Base-by-base conservation (phyloP, 2,113 vertebrate genomes). In the Erythrocebus patas region DNA sequence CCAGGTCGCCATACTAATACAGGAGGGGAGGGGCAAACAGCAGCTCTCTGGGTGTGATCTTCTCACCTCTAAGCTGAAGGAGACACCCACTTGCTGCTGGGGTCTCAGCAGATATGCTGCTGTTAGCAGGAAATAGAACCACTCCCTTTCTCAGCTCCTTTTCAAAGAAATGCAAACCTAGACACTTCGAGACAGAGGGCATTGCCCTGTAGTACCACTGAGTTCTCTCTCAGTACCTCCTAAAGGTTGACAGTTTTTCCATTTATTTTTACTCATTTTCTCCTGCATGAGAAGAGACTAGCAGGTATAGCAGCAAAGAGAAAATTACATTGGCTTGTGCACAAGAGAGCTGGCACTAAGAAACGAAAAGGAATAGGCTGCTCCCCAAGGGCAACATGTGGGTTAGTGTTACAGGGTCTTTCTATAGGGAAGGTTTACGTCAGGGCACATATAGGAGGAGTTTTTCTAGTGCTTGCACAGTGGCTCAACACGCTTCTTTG, bases 61-160 rank as follows among this genome's bases (percentile, higher is more conserved):
- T 96, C 94, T 96, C 96, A 97, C 97, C 88, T 97, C 93, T 84
- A 43, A 76, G 70, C 48, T 92, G 61, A 30, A 25, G 12, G 13
- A 35, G 68, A 88, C 84, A n/a, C 93, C 95, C 84, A 48, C 12
- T 57, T 8, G 35, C 76, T 75, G 59, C 68, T 91, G 18, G 45
- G 78, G 30, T 4, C 40, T 72, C 50, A 13, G 23, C 14, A 2
- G 17, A 16, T 14, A 18, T 8, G 40, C 35, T 70, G 32, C 43
- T 27, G 72, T 87, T 0, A 22, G 38, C 84, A 97, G 94, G 96
- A 98, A 97, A 55, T 10, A 78, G 82, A 85, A 40, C 68, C 88
- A 27, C 91, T 64, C 91, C 90, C 87, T 64, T 32, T 45, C 43
- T 82, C 17, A 11, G 30, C 32, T 17, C 23, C n/a, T 73, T 86